Conservation (phyloP, 1,140 invertebrate species). For the Mercenaria mercenaria region DNA sequence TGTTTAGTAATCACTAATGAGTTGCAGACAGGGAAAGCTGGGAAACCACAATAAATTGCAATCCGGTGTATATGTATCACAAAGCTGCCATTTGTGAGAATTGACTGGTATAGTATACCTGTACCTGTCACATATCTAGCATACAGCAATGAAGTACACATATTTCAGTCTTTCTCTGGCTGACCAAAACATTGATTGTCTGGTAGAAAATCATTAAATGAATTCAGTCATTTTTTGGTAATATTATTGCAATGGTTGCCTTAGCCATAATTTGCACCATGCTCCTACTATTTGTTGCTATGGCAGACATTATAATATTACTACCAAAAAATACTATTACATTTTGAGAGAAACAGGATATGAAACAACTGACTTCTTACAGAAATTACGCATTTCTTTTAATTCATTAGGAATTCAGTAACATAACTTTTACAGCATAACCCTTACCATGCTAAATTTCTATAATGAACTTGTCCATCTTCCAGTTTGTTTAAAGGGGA, state of each 20-base stretch:
- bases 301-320: conserved; percentile 26
- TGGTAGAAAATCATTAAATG: conserved; percentile 27
- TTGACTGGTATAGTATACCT: conserved; percentile 31
- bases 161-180: conserved; percentile 30
- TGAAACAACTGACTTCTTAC: conserved; percentile 17
- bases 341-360: conserved; percentile 6
- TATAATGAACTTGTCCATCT: too few relatives aligned
- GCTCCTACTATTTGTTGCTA: conserved; percentile 12
- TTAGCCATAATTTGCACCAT: background rate
- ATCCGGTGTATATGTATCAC: too few relatives aligned
- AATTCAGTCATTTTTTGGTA: conserved; percentile 27
- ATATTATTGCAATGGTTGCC: conserved; percentile 27
- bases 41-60: too few relatives aligned
- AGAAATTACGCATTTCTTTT: conserved; percentile 10
- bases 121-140: conserved; percentile 22
- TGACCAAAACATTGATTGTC: background rate
- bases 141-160: conserved; percentile 18
- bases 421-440: conserved; percentile 15
- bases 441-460: too few relatives aligned
- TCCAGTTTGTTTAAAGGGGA: too few relatives aligned
- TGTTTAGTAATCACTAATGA: too few relatives aligned
- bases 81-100: background rate
- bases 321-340: conserved; percentile 18
- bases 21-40: too few relatives aligned
- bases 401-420: conserved; percentile 7